Conservation (phyloP, 2,797 vertebrate genomes). For the Pelochelys cantorii region DNA sequence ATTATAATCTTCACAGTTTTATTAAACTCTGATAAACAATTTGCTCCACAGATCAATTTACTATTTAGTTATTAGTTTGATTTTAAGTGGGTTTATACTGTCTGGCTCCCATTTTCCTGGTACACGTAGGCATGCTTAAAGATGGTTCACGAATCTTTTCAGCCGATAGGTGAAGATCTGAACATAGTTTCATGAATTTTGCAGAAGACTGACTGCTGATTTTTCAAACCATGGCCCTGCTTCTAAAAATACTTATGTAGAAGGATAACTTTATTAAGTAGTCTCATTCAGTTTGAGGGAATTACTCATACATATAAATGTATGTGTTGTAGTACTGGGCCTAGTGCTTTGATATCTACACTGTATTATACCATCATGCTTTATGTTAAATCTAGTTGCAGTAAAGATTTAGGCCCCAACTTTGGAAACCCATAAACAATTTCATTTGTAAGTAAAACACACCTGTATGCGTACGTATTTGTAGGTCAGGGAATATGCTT, state of each 20-base stretch:
- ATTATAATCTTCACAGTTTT: slow-evolving; percentile 37
- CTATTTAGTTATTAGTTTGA: slow-evolving; percentile 15
- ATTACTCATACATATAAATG: not conserved
- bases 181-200: not conserved
- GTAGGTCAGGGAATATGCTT: not conserved
- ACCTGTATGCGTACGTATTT: not conserved
- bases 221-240: not conserved
- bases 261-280: not conserved
- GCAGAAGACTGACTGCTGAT: not conserved
- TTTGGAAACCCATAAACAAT: not conserved
- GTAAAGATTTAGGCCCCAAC: not conserved
- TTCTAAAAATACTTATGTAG: not conserved
- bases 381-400: not conserved
- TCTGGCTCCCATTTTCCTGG: slow-evolving; percentile 42
- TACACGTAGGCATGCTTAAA: slow-evolving; percentile 13
- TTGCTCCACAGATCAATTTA: slow-evolving; percentile 26
- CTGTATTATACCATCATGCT: not conserved
- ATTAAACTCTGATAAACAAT: slow-evolving; percentile 18
- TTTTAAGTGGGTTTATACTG: not conserved
- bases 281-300: not conserved
- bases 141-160: not conserved
- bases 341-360: not conserved
- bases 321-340: not conserved
- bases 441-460: not conserved
- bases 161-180: not conserved